phyloP scores from a whole-genome alignment of 2,797 vertebrate species.

The Lepilemur ruficaudatus region DNA sequence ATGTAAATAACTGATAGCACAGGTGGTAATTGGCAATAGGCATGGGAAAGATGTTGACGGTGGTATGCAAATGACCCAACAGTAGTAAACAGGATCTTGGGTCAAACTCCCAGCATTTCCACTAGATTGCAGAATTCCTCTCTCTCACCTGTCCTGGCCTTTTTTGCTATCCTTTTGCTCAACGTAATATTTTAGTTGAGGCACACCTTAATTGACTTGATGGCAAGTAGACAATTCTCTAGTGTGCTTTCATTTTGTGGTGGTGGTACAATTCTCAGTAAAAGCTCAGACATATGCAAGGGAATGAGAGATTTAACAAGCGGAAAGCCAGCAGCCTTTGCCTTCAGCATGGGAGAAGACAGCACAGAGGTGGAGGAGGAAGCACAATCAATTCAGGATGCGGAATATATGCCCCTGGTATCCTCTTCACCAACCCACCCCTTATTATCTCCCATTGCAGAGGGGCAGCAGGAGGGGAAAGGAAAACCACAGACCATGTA shows the following conservation, averaged over 20 bases:
- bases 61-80: background rate
- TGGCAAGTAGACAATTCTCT: constrained; percentile 2
- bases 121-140: background rate
- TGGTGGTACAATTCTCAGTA: background rate
- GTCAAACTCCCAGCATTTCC: background rate
- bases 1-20: background rate
- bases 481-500: background rate
- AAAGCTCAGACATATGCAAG: constrained; percentile 13
- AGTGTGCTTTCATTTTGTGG: background rate
- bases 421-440: too few relatives aligned
- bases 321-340: background rate
- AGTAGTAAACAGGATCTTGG: background rate
- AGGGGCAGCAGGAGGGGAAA: background rate
- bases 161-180: background rate
- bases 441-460: background rate
- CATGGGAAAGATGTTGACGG: background rate
- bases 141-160: background rate
- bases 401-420: background rate
- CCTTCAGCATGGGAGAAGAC: background rate
- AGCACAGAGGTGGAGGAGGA: background rate
- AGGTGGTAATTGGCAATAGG: background rate
- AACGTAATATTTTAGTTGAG: constrained; percentile 34
- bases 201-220: constrained; percentile 2
- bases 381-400: background rate
- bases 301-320: background rate